phyloP scores from a whole-genome alignment of 2,888 invertebrate species.

The Drosophila ezoana region DNA sequence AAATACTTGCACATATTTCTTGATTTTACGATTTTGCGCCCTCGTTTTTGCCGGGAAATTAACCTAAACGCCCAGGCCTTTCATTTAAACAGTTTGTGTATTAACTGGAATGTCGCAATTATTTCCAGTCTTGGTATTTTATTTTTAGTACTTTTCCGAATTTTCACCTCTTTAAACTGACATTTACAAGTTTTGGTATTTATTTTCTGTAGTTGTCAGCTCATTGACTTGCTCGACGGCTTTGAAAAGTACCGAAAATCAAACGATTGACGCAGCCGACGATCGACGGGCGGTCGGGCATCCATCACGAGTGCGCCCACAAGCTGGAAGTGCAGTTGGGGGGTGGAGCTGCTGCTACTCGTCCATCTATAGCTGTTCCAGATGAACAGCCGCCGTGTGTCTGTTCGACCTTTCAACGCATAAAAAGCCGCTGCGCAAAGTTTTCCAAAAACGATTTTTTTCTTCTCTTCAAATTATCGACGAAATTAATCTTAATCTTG shows the following conservation, averaged over 20 bases:
- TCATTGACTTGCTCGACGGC: constrained; percentile 41
- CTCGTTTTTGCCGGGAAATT: constrained; percentile 29
- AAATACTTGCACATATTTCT: constrained; percentile 42
- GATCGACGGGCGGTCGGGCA: constrained; percentile 62
- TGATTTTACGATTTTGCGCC: constrained; percentile 39
- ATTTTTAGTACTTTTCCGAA: neutral
- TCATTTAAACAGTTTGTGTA: neutral
- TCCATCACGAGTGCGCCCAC: constrained; percentile 48
- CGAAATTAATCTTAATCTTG: constrained; percentile 77
- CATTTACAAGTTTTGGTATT: constrained; percentile 5
- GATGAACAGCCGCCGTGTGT: constrained; percentile 40
- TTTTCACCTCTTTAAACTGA: neutral
- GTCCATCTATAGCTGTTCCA: neutral
- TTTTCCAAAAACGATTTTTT: constrained; percentile 49
- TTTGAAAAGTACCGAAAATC: constrained; percentile 75
- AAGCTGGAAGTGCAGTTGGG: constrained; percentile 63
- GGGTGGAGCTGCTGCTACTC: constrained; percentile 20
- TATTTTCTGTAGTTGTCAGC: constrained; percentile 52
- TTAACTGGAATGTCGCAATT: constrained; percentile 3
- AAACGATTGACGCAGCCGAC: constrained; percentile 58
- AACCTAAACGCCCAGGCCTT: neutral
- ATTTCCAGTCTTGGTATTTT: neutral
- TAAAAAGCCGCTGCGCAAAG: constrained; percentile 44
- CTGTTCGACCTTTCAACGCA: constrained; percentile 75
- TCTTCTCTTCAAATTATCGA: constrained; percentile 63